Evolutionary conservation across 1,140 invertebrate species (phyloP).

Genomic region (Hesperophylax magnus): DNA sequence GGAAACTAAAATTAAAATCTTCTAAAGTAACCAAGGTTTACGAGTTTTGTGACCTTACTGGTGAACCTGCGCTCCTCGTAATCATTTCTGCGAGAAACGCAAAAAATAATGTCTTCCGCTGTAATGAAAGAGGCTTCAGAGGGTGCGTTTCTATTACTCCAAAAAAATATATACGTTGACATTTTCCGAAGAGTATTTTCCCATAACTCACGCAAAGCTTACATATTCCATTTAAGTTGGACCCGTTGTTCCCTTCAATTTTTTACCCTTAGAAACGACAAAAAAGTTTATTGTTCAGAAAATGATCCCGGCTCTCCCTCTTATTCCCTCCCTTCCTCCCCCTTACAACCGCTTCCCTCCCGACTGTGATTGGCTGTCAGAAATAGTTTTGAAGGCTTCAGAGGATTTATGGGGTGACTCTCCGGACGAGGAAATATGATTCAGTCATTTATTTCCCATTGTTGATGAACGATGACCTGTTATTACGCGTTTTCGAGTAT

Average conservation of each 20-base stretch:
- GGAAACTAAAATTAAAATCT: too few relatives aligned
- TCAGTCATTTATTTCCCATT: slow-evolving; percentile 20
- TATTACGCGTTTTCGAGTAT: neutral
- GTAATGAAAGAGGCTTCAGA: too few relatives aligned
- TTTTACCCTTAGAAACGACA: slow-evolving; percentile 17
- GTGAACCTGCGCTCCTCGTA: too few relatives aligned
- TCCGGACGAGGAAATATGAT: slow-evolving; percentile 1
- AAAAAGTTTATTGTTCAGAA: slow-evolving; percentile 26
- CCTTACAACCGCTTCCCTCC: neutral
- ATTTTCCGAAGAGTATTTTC: slow-evolving; percentile 6
- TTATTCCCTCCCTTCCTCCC: neutral
- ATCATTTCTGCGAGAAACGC: too few relatives aligned
- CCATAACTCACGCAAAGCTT: neutral
- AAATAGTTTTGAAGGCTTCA: slow-evolving; percentile 12
- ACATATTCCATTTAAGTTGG: slow-evolving; percentile 10
- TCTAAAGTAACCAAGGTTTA: too few relatives aligned
- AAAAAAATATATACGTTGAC: slow-evolving; percentile 23
- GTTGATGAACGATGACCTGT: neutral
- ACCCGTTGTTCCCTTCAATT: slow-evolving; percentile 11
- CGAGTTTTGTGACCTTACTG: too few relatives aligned
- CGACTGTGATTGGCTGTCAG: slow-evolving; percentile 7
- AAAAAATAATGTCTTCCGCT: too few relatives aligned
- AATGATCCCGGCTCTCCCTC: neutral
- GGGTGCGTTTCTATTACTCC: neutral
- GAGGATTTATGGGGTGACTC: slow-evolving; percentile 5